These are phyloP conservation scores for Calliphora vicina DNA, from an alignment of 1,140 invertebrate genomes.

Conservation along the genomic window DNA sequence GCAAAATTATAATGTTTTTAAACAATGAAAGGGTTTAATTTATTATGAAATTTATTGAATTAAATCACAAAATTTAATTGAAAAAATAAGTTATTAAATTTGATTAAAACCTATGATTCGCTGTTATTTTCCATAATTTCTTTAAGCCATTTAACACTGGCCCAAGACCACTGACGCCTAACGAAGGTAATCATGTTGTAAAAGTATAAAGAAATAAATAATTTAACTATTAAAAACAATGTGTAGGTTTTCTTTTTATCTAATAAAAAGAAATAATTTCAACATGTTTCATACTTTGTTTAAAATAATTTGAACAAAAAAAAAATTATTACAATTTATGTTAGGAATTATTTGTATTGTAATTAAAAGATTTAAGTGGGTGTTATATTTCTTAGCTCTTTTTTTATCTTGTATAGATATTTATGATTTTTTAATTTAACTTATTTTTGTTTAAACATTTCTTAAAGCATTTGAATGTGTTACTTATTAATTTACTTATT, in stretches of 20 bases:
- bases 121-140: not conserved
- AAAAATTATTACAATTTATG: no score
- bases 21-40: not conserved
- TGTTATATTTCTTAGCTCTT: not conserved
- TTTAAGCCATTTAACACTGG: not conserved
- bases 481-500: no score
- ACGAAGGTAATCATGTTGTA: not conserved
- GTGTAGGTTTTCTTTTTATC: not conserved
- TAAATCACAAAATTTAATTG: not conserved
- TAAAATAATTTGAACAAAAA: no score
- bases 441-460: not conserved
- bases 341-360: not conserved
- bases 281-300: not conserved
- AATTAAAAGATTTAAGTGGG: not conserved
- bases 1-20: not conserved
- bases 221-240: no score
- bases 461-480: no score
- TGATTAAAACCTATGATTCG: not conserved
- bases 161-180: not conserved
- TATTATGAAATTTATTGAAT: not conserved
- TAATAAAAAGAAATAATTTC: not conserved
- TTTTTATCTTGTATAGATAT: not conserved
- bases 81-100: not conserved
- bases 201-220: not conserved
- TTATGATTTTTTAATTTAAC: not conserved